Base-by-base conservation (phyloP, 1,140 invertebrate genomes). In the Cotesia glomerata region DNA sequence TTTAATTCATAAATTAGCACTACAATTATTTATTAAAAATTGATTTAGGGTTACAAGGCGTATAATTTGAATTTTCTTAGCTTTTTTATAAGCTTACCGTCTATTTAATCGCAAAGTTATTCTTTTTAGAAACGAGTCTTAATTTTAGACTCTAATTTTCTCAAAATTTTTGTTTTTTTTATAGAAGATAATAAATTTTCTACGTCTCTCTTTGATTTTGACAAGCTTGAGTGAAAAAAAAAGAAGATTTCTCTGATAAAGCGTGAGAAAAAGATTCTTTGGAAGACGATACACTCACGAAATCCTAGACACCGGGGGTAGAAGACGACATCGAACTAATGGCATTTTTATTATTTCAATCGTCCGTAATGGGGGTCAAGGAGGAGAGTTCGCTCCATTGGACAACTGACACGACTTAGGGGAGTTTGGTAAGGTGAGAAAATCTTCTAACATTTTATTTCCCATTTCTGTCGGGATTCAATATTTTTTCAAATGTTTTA, bases 321-420 rank as follows among this genome's bases (percentile, higher is more conserved):
- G 51, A 36, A 62, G 74, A 73, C 76, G 74, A 82, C 83, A 83
- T 26, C 26, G 2, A 26, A 26, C 82, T 86, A 87, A 86, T 86
- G 85, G 85, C 80, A 85, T 83, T 87, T 87, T 87, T 87, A 87
- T 86, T 84, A 86, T 87, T 85, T 72, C 54, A 34, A 18, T 49
- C 52, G 35, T n/a, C 11, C 39, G 34, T 26, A 66, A 34, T 71
- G 61, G 45, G 16, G 62, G 58, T 67, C 52, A 64, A 45, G 69
- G 32, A 61, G 39, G 61, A 49, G 70, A 69, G 75, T 71, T 82
- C 81, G 84, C 82, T 86, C 83, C 85, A 86, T 87, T 86, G 84
- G 83, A 81, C 81, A 65, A 73, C 75, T 86, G 84, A 85, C 83
- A 80, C 75, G 69, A 13, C 65, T 59, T 79, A 84, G 84, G 71